Conservation (phyloP, 2,797 vertebrate species). For the Jordanella pulchra region DNA sequence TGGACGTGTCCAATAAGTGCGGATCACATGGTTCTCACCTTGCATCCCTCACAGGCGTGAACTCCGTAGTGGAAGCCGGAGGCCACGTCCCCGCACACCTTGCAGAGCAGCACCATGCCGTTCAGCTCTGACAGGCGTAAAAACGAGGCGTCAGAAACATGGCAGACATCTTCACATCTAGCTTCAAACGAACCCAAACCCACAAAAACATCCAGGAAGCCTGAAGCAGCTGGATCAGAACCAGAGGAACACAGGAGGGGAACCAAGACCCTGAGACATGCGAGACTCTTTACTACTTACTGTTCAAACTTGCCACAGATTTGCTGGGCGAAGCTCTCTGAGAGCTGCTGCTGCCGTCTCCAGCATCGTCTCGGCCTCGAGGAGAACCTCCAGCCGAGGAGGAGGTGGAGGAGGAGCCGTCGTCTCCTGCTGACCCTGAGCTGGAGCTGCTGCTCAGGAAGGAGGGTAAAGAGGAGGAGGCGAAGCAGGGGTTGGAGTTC, state of each 20-base stretch:
- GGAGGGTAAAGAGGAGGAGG: constrained; percentile 18
- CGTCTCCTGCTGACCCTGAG: constrained; percentile 45
- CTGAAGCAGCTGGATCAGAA: too few species aligned
- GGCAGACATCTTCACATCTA: neutral
- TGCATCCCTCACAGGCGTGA: constrained; percentile 95
- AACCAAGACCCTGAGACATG: too few species aligned
- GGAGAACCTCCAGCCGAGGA: constrained; percentile 44
- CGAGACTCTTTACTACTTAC: too few species aligned
- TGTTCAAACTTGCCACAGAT: constrained; percentile 54
- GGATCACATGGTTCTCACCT: constrained; percentile 53
- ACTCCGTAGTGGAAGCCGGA: constrained; percentile 97
- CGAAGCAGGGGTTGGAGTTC: constrained; percentile 48
- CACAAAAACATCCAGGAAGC: too few species aligned
- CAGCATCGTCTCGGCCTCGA: constrained; percentile 27
- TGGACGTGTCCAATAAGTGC: too few species aligned
- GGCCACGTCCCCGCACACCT: constrained; percentile 81
- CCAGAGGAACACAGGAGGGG: too few species aligned
- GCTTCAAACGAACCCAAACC: too few species aligned
- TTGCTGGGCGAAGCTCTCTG: constrained; percentile 43
- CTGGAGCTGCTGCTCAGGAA: constrained; percentile 40
- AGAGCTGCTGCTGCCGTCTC: neutral
- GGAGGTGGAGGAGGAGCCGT: constrained; percentile 50
- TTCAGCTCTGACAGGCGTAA: constrained; percentile 82
- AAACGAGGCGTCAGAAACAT: neutral
- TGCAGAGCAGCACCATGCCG: constrained; percentile 91